Conservation (phyloP, 2,113 vertebrate species). For the Eubucco bourcierii region DNA sequence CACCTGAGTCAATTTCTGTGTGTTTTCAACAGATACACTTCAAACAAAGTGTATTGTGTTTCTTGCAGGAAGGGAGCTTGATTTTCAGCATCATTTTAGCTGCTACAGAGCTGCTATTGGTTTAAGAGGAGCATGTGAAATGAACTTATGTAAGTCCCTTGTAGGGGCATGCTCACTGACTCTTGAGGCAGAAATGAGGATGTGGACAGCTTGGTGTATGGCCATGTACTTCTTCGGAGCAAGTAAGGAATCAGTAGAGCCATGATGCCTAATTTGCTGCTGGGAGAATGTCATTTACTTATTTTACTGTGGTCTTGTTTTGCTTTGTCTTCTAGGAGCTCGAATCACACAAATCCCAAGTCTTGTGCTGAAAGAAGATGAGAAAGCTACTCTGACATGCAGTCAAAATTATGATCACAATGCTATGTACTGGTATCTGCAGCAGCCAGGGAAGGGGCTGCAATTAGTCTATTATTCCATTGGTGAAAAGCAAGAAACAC, state of each 20-base stretch:
- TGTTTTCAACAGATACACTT: not conserved
- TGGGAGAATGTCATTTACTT: not conserved
- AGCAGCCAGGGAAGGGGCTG: not conserved
- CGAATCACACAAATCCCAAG: constrained; percentile 15
- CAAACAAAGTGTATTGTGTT: not conserved
- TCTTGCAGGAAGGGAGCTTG: not conserved
- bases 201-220: not conserved
- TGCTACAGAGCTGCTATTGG: not conserved
- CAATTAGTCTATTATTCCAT: not conserved
- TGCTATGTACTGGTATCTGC: constrained; percentile 41
- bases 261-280: not conserved
- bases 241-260: constrained; percentile 8
- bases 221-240: constrained; percentile 29
- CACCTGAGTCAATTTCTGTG: not conserved
- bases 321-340: not conserved
- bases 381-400: constrained; percentile 13
- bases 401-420: not conserved
- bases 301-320: not conserved
- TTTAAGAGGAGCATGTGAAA: not conserved
- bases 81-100: not conserved
- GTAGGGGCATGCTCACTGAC: not conserved
- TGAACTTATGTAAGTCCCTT: not conserved
- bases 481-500: rapidly evolving
- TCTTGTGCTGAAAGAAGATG: not conserved
- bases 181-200: not conserved